These are phyloP conservation scores for Hylyphantes graminicola DNA, from an alignment of 1,140 invertebrate species.

Conservation along the genomic window DNA sequence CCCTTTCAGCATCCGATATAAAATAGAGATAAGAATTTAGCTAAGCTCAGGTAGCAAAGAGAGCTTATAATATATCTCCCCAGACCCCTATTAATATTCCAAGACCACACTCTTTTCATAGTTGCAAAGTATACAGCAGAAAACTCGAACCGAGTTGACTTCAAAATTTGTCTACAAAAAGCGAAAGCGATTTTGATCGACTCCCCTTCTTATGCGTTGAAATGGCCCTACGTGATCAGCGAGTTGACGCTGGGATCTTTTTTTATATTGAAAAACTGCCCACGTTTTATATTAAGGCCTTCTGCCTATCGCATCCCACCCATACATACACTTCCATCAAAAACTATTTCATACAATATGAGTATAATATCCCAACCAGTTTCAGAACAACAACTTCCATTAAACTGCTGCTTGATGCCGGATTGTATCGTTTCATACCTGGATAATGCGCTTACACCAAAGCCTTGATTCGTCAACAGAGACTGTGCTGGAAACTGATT, in stretches of 20 bases:
- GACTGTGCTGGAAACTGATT: too few relatives aligned
- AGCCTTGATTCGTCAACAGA: too few relatives aligned
- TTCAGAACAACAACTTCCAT: too few relatives aligned
- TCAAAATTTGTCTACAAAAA: constrained; percentile 28
- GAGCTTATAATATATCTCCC: constrained; percentile 13
- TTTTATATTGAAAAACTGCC: constrained; percentile 8
- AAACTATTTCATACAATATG: too few relatives aligned
- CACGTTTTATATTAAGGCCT: constrained; percentile 38
- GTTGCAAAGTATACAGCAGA: constrained; percentile 1
- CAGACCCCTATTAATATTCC: constrained; percentile 25
- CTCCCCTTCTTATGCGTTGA: constrained; percentile 28
- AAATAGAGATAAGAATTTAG: too few relatives aligned
- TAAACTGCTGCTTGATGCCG: too few relatives aligned
- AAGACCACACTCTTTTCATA: background rate
- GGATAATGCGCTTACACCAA: too few relatives aligned
- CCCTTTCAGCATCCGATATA: too few relatives aligned
- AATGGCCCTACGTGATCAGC: constrained; percentile 16
- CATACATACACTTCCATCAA: too few relatives aligned
- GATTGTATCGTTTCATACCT: too few relatives aligned
- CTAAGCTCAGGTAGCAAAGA: background rate
- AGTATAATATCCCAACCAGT: too few relatives aligned
- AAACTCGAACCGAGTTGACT: constrained; percentile 27
- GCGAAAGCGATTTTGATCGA: constrained; percentile 42
- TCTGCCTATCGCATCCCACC: background rate
- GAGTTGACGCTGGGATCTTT: background rate